phyloP scores from a whole-genome alignment of 2,797 vertebrate species.

The Phyllotis vaccarum region DNA sequence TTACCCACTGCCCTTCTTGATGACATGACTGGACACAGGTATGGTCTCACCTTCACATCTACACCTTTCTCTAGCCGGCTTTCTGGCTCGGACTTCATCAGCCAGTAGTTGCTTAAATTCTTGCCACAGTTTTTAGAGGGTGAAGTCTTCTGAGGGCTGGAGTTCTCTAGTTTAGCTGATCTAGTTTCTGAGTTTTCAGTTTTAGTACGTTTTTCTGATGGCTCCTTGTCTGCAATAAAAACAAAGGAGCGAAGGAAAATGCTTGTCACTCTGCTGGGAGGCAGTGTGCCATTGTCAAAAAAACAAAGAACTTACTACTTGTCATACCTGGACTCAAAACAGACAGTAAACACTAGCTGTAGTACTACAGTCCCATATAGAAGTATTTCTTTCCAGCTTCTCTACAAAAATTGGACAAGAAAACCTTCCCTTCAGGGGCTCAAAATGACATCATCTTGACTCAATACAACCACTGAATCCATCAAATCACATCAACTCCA shows the following conservation, averaged over 20 bases:
- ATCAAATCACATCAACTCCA: background rate
- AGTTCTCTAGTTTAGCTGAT: constrained; percentile 61
- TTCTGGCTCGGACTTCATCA: constrained; percentile 99
- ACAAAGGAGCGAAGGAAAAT: constrained; percentile 21
- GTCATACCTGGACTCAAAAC: constrained; percentile 29
- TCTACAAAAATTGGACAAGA: constrained; percentile 38
- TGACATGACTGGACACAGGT: background rate
- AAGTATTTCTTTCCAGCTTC: constrained; percentile 1
- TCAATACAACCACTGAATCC: background rate
- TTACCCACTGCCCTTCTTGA: background rate
- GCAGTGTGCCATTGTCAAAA: background rate
- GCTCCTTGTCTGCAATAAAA: constrained; percentile 78
- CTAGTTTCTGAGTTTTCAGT: constrained; percentile 21
- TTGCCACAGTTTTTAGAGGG: constrained; percentile 67
- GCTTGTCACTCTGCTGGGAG: background rate
- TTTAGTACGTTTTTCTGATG: constrained; percentile 84
- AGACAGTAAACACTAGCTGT: background rate
- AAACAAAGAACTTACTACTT: background rate
- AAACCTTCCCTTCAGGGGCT: background rate
- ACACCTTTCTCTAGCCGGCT: constrained; percentile 95
- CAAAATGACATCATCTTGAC: background rate
- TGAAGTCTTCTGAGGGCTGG: constrained; percentile 15
- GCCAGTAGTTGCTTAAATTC: constrained; percentile 89
- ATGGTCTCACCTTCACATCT: constrained; percentile 93
- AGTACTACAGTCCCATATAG: background rate